Percentiles rank a stretch among this genome's conserved stretches.
Evolutionary conservation across 2,888 invertebrate species (phyloP).

Genomic region (Hypsopygia costalis): DNA sequence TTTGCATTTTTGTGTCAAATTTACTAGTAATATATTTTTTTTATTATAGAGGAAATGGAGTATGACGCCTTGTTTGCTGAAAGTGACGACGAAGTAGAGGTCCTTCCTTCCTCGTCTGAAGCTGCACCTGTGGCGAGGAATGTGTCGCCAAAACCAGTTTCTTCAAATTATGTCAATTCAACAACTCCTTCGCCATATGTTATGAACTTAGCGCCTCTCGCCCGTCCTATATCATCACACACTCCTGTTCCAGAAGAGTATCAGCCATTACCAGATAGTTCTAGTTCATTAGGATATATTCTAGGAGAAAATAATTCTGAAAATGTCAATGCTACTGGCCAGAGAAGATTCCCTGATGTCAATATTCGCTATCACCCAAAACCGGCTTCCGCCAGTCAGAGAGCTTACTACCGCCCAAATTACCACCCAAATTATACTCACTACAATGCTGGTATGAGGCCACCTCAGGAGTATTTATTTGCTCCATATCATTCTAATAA

Average conservation of each 20-base stretch:
- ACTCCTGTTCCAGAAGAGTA: slow-evolving; percentile 73
- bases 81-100: slow-evolving; percentile 82
- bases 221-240: slow-evolving; percentile 51
- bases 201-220: slow-evolving; percentile 44
- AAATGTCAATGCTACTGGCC: slow-evolving; percentile 34
- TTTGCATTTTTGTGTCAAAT: too few relatives aligned
- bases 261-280: slow-evolving; percentile 69
- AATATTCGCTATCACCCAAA: slow-evolving; percentile 71
- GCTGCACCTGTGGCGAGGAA: slow-evolving; percentile 18
- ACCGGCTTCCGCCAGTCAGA: slow-evolving; percentile 36
- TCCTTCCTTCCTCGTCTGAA: slow-evolving; percentile 47
- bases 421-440: slow-evolving; percentile 52
- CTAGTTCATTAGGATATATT: slow-evolving; percentile 58
- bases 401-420: slow-evolving; percentile 52
- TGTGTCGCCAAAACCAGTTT: slow-evolving; percentile 43
- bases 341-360: slow-evolving; percentile 40
- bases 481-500: slow-evolving; percentile 47
- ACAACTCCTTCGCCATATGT: slow-evolving; percentile 54
- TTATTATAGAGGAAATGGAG: slow-evolving; percentile 81
- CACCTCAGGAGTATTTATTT: slow-evolving; percentile 40
- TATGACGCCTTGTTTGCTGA: slow-evolving; percentile 83
- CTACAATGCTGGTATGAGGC: slow-evolving; percentile 34
- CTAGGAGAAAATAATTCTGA: slow-evolving; percentile 40
- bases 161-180: slow-evolving; percentile 59
- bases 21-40: slow-evolving; percentile 16